Evolutionary conservation across 2,797 vertebrate species (phyloP).

Genomic region (Halcyon chelicuti): DNA sequence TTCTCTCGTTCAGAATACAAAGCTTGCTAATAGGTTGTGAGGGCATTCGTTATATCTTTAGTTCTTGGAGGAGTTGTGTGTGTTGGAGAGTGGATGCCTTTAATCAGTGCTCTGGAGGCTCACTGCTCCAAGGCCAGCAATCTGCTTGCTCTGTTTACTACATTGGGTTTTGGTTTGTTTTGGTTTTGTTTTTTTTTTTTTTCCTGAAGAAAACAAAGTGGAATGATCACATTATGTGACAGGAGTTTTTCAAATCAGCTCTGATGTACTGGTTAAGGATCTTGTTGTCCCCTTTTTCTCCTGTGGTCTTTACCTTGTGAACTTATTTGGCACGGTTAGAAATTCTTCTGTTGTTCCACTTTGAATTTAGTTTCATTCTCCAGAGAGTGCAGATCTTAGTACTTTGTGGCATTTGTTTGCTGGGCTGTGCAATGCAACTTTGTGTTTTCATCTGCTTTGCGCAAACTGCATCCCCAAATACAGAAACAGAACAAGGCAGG

Average conservation of each 20-base stretch:
- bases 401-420: neutral
- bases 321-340: neutral
- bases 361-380: neutral
- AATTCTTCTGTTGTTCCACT: neutral
- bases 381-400: neutral
- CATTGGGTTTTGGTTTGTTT: fast-evolving
- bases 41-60: conserved; percentile 56
- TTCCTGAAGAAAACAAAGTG: conserved; percentile 40
- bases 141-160: conserved; percentile 23
- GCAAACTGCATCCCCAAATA: conserved; percentile 2
- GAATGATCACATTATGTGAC: conserved; percentile 2
- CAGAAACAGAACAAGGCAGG: conserved; percentile 2
- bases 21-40: conserved; percentile 66
- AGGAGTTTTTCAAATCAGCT: conserved; percentile 3
- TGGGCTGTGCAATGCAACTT: neutral
- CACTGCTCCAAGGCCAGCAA: conserved; percentile 56
- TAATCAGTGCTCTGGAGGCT: conserved; percentile 58
- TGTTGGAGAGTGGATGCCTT: conserved; percentile 36
- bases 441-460: neutral
- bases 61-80: conserved; percentile 48
- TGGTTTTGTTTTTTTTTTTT: neutral
- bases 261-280: neutral
- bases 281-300: neutral
- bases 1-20: conserved; percentile 39
- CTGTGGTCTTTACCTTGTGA: neutral